A percentile compares a stretch with the other conserved stretches of the same genome.
Evolutionary conservation across 2,113 vertebrate genomes (phyloP).

Genomic region (Aphyosemion australe): DNA sequence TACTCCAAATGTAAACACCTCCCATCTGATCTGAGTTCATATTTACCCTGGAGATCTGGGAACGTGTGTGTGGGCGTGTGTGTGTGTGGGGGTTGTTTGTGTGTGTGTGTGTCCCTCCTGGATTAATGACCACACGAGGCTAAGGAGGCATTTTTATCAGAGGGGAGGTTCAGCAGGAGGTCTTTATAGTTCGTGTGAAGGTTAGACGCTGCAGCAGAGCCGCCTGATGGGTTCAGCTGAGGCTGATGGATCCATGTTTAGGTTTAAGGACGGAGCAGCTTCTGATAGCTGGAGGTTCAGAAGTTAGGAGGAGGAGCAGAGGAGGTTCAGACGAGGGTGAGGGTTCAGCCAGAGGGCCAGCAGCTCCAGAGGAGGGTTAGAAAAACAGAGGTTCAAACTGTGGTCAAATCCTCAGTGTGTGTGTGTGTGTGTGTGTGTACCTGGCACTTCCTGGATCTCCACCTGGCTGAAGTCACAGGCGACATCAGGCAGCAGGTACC

Average conservation of each 20-base stretch:
- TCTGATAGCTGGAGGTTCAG: constrained; percentile 4
- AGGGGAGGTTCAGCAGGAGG: constrained; percentile 10
- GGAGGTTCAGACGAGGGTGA: constrained; percentile 15
- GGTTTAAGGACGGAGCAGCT: constrained; percentile 10
- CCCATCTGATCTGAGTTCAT: too few species aligned
- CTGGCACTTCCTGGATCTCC: constrained; percentile 83
- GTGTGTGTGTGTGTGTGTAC: constrained; percentile 54
- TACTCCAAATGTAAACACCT: too few species aligned
- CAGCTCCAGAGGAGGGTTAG: constrained; percentile 62
- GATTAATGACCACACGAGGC: constrained; percentile 11
- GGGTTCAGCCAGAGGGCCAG: constrained; percentile 22
- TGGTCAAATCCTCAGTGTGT: constrained; percentile 36
- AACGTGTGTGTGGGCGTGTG: background rate
- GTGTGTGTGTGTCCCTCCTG: background rate
- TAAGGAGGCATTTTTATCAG: constrained; percentile 13
- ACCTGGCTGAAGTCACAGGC: constrained; percentile 87
- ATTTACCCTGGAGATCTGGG: too few species aligned
- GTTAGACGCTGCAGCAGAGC: constrained; percentile 59
- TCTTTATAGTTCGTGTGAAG: constrained; percentile 78
- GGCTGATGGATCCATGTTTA: constrained; percentile 25
- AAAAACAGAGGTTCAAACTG: constrained; percentile 79
- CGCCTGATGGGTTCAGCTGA: constrained; percentile 5
- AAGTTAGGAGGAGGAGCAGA: constrained; percentile 16
- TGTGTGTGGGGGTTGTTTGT: too few species aligned
- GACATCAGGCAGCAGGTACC: constrained; percentile 87